Evolutionary conservation across 2,888 invertebrate species (phyloP), one percentile per base, ranked within the genome.

Genomic region (Caenorhabditis sp.): DNA sequence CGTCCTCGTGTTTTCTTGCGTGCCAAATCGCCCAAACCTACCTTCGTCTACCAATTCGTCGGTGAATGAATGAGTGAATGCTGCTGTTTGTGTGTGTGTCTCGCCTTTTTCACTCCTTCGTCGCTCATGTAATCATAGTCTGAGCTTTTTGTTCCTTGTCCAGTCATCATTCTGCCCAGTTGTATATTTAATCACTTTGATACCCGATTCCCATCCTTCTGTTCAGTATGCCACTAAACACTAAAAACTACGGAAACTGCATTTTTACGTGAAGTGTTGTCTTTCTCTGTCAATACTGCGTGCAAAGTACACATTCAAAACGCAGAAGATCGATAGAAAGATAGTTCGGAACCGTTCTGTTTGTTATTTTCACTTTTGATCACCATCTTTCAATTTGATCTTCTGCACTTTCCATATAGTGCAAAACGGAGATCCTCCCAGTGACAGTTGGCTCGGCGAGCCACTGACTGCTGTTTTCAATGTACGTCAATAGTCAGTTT

Each of bases 1-100:
- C 47, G 47, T 47, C 9, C 47, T 47, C 47, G 47, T 47, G 47
- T 47, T 47, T 47, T 47, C 13, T n/a, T 47, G 47, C 18, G 47
- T 47, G 47, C 47, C 20, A n/a, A 47, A n/a, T 47, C 47, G 47
- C 47, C n/a, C 47, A 47, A n/a, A n/a, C 47, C 20, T 18, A 47
- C 47, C 47, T 47, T 47, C 40, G 40, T 40, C 47, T 47, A 47
- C 47, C 47, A 5, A 40, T 40, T 40, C 8, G 13, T 40, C 2
- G 3, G 40, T 40, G 40, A 15, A 15, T 40, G 40, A n/a, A n/a
- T n/a, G n/a, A n/a, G n/a, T n/a, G n/a, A n/a, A n/a, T n/a, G n/a
- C n/a, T n/a, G n/a, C n/a, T n/a, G n/a, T n/a, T n/a, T n/a, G n/a
- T n/a, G 13, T 40, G 15, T 40, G 5, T 40, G 40, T 40, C 40